Percentiles rank a stretch among this genome's conserved stretches.
These are phyloP conservation scores for Argyrosomus regius DNA, from an alignment of 2,797 vertebrate genomes.

Conservation along the genomic window DNA sequence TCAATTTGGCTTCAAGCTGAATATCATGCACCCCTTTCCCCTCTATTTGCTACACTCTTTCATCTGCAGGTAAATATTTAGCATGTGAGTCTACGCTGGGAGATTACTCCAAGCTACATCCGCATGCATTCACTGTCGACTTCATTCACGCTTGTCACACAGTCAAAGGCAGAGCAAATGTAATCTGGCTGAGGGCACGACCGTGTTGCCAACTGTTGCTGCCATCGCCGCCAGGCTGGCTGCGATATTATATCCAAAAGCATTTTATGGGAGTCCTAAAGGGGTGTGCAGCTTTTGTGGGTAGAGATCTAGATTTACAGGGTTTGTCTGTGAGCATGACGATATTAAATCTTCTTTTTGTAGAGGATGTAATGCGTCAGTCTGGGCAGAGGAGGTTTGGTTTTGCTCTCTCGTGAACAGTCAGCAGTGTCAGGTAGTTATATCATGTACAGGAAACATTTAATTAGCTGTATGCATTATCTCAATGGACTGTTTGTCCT, in stretches of 20 bases:
- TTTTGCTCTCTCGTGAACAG: slow-evolving; percentile 20
- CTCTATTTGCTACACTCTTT: slow-evolving; percentile 41
- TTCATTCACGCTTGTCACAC: slow-evolving; percentile 50
- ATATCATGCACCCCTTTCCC: slow-evolving; percentile 24
- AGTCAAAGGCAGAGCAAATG: slow-evolving; percentile 65
- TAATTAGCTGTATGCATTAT: slow-evolving; percentile 55
- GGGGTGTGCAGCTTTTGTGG: slow-evolving; percentile 44
- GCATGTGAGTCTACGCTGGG: slow-evolving; percentile 23
- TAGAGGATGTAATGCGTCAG: slow-evolving; percentile 47
- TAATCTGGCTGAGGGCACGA: slow-evolving; percentile 70
- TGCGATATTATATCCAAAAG: slow-evolving; percentile 68
- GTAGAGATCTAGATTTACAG: slow-evolving; percentile 44
- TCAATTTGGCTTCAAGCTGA: slow-evolving; percentile 38
- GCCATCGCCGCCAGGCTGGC: slow-evolving; percentile 50
- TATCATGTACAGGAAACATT: slow-evolving; percentile 38
- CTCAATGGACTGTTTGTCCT: slow-evolving; percentile 53
- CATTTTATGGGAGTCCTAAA: slow-evolving; percentile 72
- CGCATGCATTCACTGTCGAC: slow-evolving; percentile 52
- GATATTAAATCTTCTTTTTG: slow-evolving; percentile 59
- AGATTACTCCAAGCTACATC: slow-evolving; percentile 64
- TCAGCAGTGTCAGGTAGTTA: slow-evolving; percentile 4
- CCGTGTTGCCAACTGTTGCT: slow-evolving; percentile 67
- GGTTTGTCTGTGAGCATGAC: slow-evolving; percentile 40
- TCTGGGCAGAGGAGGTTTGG: slow-evolving; percentile 49
- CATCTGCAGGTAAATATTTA: slow-evolving; percentile 71